phyloP scores from a whole-genome alignment of 2,113 vertebrate genomes.

The Lampris incognitus region DNA sequence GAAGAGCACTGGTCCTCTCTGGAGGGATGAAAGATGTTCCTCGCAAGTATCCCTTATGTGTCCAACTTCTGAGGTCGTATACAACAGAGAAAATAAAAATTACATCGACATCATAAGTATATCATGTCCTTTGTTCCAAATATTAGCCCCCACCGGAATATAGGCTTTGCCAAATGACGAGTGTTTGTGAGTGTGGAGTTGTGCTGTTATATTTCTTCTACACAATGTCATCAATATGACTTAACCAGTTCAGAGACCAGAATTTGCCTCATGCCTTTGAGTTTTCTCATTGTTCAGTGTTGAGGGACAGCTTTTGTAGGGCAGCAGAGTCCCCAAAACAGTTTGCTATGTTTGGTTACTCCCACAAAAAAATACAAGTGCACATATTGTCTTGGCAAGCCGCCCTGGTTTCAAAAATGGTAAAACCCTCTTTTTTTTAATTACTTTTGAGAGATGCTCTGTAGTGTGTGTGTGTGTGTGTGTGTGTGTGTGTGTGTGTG shows the following conservation, averaged over 20 bases:
- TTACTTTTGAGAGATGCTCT: slow-evolving; percentile 69
- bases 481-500: slow-evolving; percentile 48
- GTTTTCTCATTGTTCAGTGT: slow-evolving; percentile 59
- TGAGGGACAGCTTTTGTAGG: slow-evolving; percentile 59
- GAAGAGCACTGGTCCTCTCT: not conserved
- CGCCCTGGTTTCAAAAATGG: slow-evolving; percentile 78
- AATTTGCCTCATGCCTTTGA: slow-evolving; percentile 59
- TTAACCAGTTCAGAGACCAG: slow-evolving; percentile 48
- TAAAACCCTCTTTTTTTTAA: slow-evolving; percentile 64
- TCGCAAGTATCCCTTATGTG: not conserved
- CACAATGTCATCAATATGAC: slow-evolving; percentile 44
- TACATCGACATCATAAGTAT: too few species aligned
- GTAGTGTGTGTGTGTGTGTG: slow-evolving; percentile 39
- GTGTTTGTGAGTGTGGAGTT: slow-evolving; percentile 51
- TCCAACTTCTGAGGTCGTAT: not conserved
- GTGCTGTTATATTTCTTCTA: slow-evolving; percentile 51
- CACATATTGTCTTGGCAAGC: slow-evolving; percentile 72
- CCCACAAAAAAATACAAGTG: slow-evolving; percentile 63
- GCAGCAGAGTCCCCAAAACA: slow-evolving; percentile 65
- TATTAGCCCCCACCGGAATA: slow-evolving; percentile 24
- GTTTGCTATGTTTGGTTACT: slow-evolving; percentile 72
- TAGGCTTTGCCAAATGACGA: slow-evolving; percentile 24
- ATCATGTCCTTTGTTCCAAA: not conserved
- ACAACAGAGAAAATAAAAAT: not conserved
- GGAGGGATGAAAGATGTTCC: not conserved